Base-by-base conservation (phyloP, 35 echinoderm and acorn worm species). In the Strongylocentrotus purpuratus region DNA sequence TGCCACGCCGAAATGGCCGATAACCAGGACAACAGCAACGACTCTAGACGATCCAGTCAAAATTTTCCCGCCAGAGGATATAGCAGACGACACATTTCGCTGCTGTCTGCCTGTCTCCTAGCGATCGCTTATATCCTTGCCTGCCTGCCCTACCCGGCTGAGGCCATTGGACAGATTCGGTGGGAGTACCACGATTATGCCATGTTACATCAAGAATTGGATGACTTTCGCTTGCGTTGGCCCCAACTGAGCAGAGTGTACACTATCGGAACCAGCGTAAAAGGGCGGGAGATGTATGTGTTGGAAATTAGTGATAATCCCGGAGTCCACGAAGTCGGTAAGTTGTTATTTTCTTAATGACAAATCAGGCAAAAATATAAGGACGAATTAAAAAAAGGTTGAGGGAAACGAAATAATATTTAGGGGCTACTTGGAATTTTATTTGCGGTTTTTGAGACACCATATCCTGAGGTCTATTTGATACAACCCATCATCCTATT, bases 311-410 rank as follows among this genome's bases (percentile, higher is more conserved):
- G 94, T 85, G 96, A 99, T 86, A 94, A 99, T 33, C 96, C 96
- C 4, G 98, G 98, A 33, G 94, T 61, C 48, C 98, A 99, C 94
- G 98, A 99, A 97, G 31, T 97, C 46, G 97, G 98, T 99, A 97
- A 96, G 96, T 97, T 59, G 52, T 59, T 9, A 59, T 59, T 17
- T 5, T 59, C 11, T 10, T 2, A 10, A 9, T 59, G 52, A 11
- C 52, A 12, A 59, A 11, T 59, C 9, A 41, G 35, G 35, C 35
- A 0, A 41, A 41, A 41, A 41, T 41, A 41, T 41, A 41, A 41
- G 1, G 35, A 41, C 35, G 35, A 41, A 41, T 41, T 41, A 41
- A 41, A 41, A 41, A 41, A 41, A 1, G 35, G 35, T 41, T 3
- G 3, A 41, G 3, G 35, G 3, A 41, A 41, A 41, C 1, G 35